A percentile compares a stretch with the other conserved stretches of the same genome.
These are phyloP conservation scores for Oncorhynchus mykiss DNA, from an alignment of 2,113 vertebrate genomes.

Conservation along the genomic window DNA sequence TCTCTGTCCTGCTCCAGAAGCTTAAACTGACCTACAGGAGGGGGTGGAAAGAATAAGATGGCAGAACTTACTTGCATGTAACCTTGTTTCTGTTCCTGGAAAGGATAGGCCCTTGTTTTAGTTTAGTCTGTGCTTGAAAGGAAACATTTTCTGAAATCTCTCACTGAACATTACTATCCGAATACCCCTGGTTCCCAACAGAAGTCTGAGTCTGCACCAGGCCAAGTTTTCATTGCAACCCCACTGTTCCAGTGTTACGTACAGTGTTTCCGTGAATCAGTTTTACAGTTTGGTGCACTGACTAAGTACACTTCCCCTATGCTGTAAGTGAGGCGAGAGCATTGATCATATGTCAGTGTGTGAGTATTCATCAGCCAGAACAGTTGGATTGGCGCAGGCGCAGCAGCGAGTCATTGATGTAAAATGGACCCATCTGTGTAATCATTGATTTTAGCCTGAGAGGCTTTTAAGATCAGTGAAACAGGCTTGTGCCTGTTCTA, in stretches of 20 bases:
- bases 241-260: neutral
- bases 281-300: neutral
- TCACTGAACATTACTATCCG: neutral
- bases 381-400: neutral
- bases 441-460: neutral
- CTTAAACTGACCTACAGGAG: conserved; percentile 92
- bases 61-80: neutral
- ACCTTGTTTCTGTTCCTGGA: neutral
- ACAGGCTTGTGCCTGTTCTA: neutral
- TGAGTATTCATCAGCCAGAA: neutral
- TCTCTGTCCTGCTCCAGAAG: conserved; percentile 98
- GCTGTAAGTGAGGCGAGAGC: neutral
- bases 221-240: neutral
- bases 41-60: conserved; percentile 32
- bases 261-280: neutral
- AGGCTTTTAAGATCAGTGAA: neutral
- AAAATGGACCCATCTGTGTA: neutral
- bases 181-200: neutral
- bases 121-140: no score
- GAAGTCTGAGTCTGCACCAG: neutral
- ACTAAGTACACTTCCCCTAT: neutral
- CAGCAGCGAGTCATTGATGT: neutral
- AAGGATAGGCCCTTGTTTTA: no score
- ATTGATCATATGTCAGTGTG: neutral
- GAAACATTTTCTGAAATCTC: no score